Base-by-base conservation (phyloP, 1,140 invertebrate genomes). In the Bicyclus anynana region DNA sequence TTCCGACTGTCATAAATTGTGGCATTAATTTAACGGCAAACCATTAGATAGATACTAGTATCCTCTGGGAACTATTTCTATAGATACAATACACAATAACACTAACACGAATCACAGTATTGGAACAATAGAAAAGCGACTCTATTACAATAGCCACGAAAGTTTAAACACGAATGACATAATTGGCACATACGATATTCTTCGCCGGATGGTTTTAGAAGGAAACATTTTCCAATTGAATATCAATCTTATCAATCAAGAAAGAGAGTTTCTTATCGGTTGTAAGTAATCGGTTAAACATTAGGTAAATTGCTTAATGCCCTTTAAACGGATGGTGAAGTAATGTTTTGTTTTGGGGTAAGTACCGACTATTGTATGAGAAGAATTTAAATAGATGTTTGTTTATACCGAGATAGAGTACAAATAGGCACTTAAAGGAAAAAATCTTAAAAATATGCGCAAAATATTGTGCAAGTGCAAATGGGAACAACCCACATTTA, bases 1-100 rank as follows among this genome's bases (percentile, higher is more conserved):
- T 84, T 84, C 74, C 75, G 64, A 63, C 62, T 77, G 75, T 80
- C 84, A 87, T 87, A 87, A 87, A 87, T 87, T 72, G 66, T 83
- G 54, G 78, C 78, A 87, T 87, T 85, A 85, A 83, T 79, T 83
- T 84, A 87, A 87, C 80, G 79, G 84, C 77, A 73, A 74, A 78
- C 65, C 80, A 84, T 87, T 87, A 85, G 73, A 78, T 82, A 75
- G 66, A 67, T 77, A 70, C 73, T 62, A 69, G 69, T 72, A 78
- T 84, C 79, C 77, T 68, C 47, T 60, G 76, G 77, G 74, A 84
- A 82, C 81, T 80, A 80, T 77, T 70, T 65, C 74, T 65, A 79
- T 77, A 71, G 72, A 80, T 82, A 69, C 65, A 44, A 27, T 13
- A 47, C 21, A 13, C 4, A 23, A 47, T n/a, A 27, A 47, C 12